Base-by-base conservation (phyloP, 2,797 vertebrate species). In the Linurgus olivaceus region DNA sequence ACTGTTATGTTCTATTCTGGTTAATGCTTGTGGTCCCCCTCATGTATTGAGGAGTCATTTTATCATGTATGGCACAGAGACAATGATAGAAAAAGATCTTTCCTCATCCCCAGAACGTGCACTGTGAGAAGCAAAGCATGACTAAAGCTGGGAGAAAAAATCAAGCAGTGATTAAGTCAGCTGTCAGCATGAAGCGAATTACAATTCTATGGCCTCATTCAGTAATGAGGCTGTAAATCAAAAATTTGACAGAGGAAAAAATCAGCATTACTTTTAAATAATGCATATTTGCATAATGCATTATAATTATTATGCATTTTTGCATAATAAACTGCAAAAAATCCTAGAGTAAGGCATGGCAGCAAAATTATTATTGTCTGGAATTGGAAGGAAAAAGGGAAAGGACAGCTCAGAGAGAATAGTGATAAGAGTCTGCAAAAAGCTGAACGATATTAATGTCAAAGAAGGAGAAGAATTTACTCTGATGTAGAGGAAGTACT, bases 311-410 rank as follows among this genome's bases (percentile, higher is more conserved):
- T 21, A 54, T n/a, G 52, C 31, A n/a, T 54, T 54, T n/a, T 54
- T 54, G 31, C 52, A 54, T 54, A 54, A 54, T n/a, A 54, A 54
- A 80, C 28, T 48, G 48, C 51, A 93, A 45, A 45, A 65, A 78
- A 47, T 55, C 71, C 35, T 65, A 37, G 20, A 62, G 44, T 38
- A 84, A 81, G 19, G 20, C 26, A 57, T 11, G 19, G 16, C 28
- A 75, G 42, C 25, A 88, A 77, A 90, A 62, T 63, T 3, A 37
- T 76, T 66, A 16, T 6, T 4, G 54, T 62, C 66, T 88, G 63
- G 55, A 93, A 38, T 94, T 77, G n/a, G n/a, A 40, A 73, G 38
- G 57, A 85, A 96, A 73, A 89, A n/a, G 24, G 48, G 73, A 94
- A 94, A 67, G 19, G 52, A 40, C 77, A 71, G 42, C 42, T 87